Percentiles rank a stretch among this genome's conserved stretches.
Conservation (phyloP, 1,140 invertebrate species). For the Argopecten irradians region DNA sequence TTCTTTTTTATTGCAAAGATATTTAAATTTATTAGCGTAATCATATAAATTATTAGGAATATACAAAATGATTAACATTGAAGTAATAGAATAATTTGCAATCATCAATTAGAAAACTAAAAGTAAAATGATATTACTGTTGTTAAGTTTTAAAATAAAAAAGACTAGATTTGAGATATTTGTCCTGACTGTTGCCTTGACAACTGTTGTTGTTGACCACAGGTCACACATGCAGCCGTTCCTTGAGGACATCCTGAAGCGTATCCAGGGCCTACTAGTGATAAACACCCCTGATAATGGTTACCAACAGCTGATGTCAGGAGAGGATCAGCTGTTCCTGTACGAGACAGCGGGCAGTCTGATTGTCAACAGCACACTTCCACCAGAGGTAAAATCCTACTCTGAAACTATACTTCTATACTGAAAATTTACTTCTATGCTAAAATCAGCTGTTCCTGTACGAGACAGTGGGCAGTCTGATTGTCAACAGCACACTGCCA, state of each 20-base stretch:
- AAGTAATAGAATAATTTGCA: no score
- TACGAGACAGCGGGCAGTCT: constrained; percentile 81
- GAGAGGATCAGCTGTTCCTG: constrained; percentile 81
- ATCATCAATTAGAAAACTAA: no score
- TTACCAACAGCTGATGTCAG: constrained; percentile 73
- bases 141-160: no score
- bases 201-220: constrained; percentile 43
- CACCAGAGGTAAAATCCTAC: constrained; percentile 72
- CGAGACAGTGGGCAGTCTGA: constrained; percentile 80
- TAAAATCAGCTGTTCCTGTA: constrained; percentile 82
- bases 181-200: no score
- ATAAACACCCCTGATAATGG: constrained; percentile 77
- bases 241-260: constrained; percentile 79
- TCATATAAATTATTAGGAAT: no score
- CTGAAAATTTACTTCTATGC: no score
- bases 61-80: no score
- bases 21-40: no score
- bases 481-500: constrained; percentile 78
- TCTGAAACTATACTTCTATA: not conserved
- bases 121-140: no score
- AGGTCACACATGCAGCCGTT: constrained; percentile 78
- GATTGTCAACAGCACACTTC: constrained; percentile 78
- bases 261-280: constrained; percentile 78
- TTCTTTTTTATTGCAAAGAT: no score
- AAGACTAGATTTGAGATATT: not conserved